phyloP scores from a whole-genome alignment of 2,888 invertebrate genomes.

The Diploptera punctata region DNA sequence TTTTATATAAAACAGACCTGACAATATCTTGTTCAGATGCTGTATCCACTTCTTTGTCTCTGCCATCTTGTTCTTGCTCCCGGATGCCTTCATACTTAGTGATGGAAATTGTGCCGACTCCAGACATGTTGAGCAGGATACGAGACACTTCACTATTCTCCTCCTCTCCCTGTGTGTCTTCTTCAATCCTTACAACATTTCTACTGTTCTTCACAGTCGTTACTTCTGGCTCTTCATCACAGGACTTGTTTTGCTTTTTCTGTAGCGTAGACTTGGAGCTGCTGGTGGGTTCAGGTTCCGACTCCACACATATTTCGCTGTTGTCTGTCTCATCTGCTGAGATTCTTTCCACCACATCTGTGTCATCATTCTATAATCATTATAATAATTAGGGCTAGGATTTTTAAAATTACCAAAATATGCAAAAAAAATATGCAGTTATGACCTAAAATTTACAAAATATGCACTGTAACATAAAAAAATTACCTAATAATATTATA shows the following conservation, averaged over 20 bases:
- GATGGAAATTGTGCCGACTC: constrained; percentile 5
- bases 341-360: too few relatives aligned
- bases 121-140: constrained; percentile 6
- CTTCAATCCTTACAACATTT: background rate
- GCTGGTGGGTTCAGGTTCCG: background rate
- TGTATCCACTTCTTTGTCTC: background rate
- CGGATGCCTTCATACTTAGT: background rate
- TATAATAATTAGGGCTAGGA: too few relatives aligned
- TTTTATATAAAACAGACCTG: too few relatives aligned
- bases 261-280: background rate
- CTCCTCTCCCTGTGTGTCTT: background rate
- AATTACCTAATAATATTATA: too few relatives aligned
- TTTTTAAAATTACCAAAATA: too few relatives aligned
- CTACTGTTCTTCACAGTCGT: background rate
- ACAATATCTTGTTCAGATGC: too few relatives aligned
- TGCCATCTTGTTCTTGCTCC: background rate
- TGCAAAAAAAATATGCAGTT: too few relatives aligned
- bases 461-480: too few relatives aligned
- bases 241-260: background rate
- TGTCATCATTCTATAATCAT: too few relatives aligned
- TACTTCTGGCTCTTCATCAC: too few relatives aligned
- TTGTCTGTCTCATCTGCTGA: too few relatives aligned
- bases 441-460: too few relatives aligned
- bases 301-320: background rate
- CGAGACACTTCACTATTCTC: background rate